Base-by-base conservation (phyloP, 2,113 vertebrate species). In the Boleophthalmus pectinirostris region DNA sequence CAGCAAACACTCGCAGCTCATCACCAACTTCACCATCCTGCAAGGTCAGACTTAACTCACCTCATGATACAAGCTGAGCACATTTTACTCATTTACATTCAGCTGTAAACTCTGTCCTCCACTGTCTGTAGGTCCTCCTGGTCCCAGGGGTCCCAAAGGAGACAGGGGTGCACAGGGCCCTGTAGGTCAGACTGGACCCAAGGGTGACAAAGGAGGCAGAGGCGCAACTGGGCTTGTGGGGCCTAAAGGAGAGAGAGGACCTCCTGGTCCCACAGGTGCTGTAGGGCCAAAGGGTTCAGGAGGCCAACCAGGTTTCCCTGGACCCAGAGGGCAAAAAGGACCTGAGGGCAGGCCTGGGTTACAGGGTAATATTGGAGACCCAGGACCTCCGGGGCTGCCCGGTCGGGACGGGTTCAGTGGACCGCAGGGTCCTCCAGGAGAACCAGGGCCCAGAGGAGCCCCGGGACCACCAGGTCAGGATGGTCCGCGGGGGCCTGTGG, bases 11-110 rank as follows among this genome's bases (percentile, higher is more conserved):
- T 94, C 96, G 2, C 97, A 98, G 82, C 94, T 99, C 61, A 98
- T 99, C 87, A 98, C 95, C 82, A 99, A 99, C 90, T 98, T 99
- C 86, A 99, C 98, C 68, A 97, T 99, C 83, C 89, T 99, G 68
- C 95, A 96, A 92, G 98, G 98, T 99, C 89, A 86, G 90, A 47
- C 10, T 4, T 11, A 16, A 20, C 23, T 24, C 10, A 66, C 3
- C 21, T 23, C 16, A 10, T 16, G 12, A 15, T 46, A 45, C 14
- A 45, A 66, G n/a, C 20, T 66, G 18, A 45, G 16, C 18, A 56
- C n/a, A 46, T 61, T 46, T 43, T 43, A 43, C 23, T 45, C 60
- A 45, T 51, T 61, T 49, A 66, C 24, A 46, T 25, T 8, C 56
- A 10, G 15, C 61, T 13, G 18, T 24, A 66, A 23, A 23, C 20